Conservation (phyloP, 2,113 vertebrate species). For the Arenaria interpres region DNA sequence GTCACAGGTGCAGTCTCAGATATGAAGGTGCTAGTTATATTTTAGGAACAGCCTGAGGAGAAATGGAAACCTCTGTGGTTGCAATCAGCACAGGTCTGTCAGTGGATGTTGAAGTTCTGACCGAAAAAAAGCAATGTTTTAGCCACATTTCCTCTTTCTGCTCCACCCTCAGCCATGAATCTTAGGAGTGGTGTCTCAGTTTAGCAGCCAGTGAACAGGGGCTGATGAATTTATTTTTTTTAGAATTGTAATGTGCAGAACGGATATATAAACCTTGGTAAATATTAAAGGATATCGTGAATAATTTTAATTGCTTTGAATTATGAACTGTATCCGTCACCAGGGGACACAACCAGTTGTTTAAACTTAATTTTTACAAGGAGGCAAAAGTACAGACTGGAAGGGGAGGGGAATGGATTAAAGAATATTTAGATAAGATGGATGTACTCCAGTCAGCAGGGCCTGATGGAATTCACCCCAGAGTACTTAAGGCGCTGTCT, state of each 20-base stretch:
- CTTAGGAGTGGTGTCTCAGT: neutral
- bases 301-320: neutral
- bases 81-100: neutral
- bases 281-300: neutral
- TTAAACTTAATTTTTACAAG: neutral
- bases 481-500: conserved; percentile 19
- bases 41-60: neutral
- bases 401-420: neutral
- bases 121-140: neutral
- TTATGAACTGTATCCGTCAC: neutral
- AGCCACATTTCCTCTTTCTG: neutral
- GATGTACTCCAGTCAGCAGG: conserved; percentile 3
- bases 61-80: neutral
- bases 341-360: neutral
- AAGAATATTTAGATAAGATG: conserved; percentile 47
- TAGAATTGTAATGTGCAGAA: neutral
- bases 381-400: neutral
- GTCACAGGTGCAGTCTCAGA: neutral
- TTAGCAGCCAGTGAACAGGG: neutral
- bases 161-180: neutral
- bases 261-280: neutral
- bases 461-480: conserved; percentile 39
- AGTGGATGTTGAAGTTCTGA: neutral
- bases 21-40: neutral
- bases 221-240: neutral